Conservation (phyloP, 1,140 invertebrate genomes). For the Calephelis virginiensis region DNA sequence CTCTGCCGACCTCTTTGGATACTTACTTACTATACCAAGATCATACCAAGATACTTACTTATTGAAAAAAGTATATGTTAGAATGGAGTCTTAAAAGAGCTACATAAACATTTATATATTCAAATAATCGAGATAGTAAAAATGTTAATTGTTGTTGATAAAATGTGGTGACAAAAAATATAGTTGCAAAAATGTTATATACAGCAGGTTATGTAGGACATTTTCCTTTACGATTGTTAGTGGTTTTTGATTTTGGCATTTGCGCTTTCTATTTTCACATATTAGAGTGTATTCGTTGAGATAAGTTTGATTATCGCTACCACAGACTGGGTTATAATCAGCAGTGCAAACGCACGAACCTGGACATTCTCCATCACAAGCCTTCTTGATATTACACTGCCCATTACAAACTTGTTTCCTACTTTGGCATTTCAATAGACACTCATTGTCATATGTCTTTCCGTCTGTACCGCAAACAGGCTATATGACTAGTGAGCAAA, state of each 20-base stretch:
- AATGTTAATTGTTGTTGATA: no score
- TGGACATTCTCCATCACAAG: constrained; percentile 23
- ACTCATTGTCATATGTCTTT: constrained; percentile 29
- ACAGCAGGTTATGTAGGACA: constrained; percentile 12
- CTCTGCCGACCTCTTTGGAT: no score
- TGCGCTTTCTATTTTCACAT: constrained; percentile 26
- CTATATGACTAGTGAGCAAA: no score
- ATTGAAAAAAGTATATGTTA: no score
- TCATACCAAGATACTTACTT: no score
- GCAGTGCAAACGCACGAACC: constrained; percentile 21
- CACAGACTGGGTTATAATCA: constrained; percentile 26
- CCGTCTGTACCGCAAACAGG: constrained; percentile 32
- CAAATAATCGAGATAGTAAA: no score
- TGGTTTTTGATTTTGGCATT: constrained; percentile 3
- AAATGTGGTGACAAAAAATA: no score
- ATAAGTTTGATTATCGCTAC: constrained; percentile 23
- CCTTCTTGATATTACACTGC: constrained; percentile 18
- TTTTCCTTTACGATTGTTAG: constrained; percentile 24
- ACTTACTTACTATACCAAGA: no score
- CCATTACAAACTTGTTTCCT: constrained; percentile 19
- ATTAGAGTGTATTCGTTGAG: constrained; percentile 25
- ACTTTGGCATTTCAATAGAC: constrained; percentile 26
- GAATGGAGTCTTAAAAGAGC: no score
- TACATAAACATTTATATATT: no score
- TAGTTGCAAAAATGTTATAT: no score